These are phyloP conservation scores for Hedychridium roseum DNA, from an alignment of 2,888 invertebrate genomes.

Conservation along the genomic window DNA sequence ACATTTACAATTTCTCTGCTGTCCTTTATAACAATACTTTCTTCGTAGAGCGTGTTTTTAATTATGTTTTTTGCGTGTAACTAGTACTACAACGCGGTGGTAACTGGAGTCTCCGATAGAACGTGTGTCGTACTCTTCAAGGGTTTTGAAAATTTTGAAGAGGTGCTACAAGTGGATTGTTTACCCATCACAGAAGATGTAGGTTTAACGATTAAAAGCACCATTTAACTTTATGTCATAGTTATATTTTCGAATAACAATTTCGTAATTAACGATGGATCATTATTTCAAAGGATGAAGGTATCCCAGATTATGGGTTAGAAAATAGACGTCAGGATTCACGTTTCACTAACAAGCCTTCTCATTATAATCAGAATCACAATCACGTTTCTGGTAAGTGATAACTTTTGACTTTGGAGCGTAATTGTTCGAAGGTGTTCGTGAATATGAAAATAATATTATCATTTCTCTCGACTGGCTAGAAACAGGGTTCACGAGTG, in stretches of 20 bases:
- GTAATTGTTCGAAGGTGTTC: not conserved
- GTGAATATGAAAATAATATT: not conserved
- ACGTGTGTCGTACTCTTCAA: slow-evolving; percentile 87
- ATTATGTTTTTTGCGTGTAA: slow-evolving; percentile 9
- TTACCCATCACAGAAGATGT: slow-evolving; percentile 69
- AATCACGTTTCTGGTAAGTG: slow-evolving; percentile 47
- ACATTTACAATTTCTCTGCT: slow-evolving; percentile 37
- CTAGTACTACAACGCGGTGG: slow-evolving; percentile 84
- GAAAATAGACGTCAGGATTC: slow-evolving; percentile 48
- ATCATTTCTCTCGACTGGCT: not conserved
- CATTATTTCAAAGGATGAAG: slow-evolving; percentile 33
- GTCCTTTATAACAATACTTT: slow-evolving; percentile 9
- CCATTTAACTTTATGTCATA: not conserved
- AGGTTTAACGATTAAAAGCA: slow-evolving; percentile 11
- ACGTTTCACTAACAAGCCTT: slow-evolving; percentile 46
- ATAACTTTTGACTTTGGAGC: not conserved
- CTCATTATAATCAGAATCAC: slow-evolving; percentile 53
- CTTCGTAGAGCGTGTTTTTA: slow-evolving; percentile 7
- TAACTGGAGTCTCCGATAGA: slow-evolving; percentile 81
- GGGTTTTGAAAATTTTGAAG: slow-evolving; percentile 90
- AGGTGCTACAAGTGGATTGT: slow-evolving; percentile 84
- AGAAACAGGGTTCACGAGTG: slow-evolving; percentile 24
- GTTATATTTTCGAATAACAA: not conserved
- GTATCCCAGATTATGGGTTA: slow-evolving; percentile 34
- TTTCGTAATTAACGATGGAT: slow-evolving; percentile 12